Evolutionary conservation across 2,888 invertebrate species (phyloP), one percentile per base, ranked within the genome.

Genomic region (Prosapia bicincta): DNA sequence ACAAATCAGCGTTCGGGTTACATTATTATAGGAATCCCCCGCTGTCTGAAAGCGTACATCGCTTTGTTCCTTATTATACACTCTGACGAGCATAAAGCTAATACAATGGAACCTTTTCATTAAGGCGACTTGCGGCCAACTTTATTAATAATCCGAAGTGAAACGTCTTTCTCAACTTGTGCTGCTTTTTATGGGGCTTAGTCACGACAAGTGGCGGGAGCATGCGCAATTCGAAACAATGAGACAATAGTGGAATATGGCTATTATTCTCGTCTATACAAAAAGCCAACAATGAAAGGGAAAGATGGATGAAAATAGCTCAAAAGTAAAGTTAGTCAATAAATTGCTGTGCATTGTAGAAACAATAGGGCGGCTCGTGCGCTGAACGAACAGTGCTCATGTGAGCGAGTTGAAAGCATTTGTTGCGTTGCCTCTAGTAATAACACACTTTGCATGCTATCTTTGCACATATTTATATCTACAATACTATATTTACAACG

Each of bases 101-200:
- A 78, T 77, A 78, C 79, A 78, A 79, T 78, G 79, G n/a, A 77
- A 78, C 78, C 78, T 77, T 79, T 79, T 79, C 78, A 78, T 78
- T 79, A 78, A 72, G 76, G 30, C 72, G 66, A 76, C 73, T 76
- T 69, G 54, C 69, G 68, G 38, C 76, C 70, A 76, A 76, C 76
- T 76, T 76, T 76, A 72, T 76, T 76, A 76, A 76, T 76, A 76
- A 76, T 72, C 67, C 20, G 54, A 3, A 3, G n/a, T 5, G 54
- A 54, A 54, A 20, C 54, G 54, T 54, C 54, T 54, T 54, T 54
- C 54, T 54, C 20, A 54, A 54, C 54, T n/a, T 54, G 20, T 9
- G n/a, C n/a, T 20, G 54, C 54, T 54, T 54, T 54, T 54, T 54
- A 54, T 20, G 54, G 20, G 54, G 20, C 54, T 54, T 54, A 54